Evolutionary conservation across 2,113 vertebrate genomes (phyloP).

Genomic region (Andinoacara biseriatus): DNA sequence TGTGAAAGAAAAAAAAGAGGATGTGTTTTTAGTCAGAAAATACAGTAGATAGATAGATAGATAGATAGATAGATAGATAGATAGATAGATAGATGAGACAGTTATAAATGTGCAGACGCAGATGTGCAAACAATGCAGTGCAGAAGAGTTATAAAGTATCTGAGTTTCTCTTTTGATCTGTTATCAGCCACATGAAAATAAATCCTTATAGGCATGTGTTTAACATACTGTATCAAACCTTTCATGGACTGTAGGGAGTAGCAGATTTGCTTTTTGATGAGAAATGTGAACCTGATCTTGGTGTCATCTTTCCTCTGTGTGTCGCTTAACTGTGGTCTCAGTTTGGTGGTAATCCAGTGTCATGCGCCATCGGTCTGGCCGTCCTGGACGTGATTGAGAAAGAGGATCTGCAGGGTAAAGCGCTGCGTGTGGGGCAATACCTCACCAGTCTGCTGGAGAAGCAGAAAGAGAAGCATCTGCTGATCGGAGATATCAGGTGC

Average conservation of each 20-base stretch:
- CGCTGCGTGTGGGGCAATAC: slow-evolving; percentile 85
- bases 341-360: slow-evolving; percentile 98
- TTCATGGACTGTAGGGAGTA: neutral
- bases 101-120: no score
- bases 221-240: neutral
- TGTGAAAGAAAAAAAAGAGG: neutral
- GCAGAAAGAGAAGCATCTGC: slow-evolving; percentile 87
- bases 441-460: slow-evolving; percentile 82
- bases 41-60: neutral
- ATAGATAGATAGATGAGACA: no score
- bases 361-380: slow-evolving; percentile 92
- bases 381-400: slow-evolving; percentile 91
- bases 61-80: no score
- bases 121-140: no score
- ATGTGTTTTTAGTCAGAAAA: slow-evolving; percentile 11
- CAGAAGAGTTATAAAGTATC: no score
- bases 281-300: neutral
- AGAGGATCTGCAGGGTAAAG: slow-evolving; percentile 91
- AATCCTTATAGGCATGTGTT: neutral
- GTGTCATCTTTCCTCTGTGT: slow-evolving; percentile 29
- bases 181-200: neutral
- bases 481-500: slow-evolving; percentile 92
- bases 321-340: slow-evolving; percentile 62
- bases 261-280: neutral
- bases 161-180: neutral